Conservation (phyloP, 2,888 invertebrate species). For the Parnassius mnemosyne region DNA sequence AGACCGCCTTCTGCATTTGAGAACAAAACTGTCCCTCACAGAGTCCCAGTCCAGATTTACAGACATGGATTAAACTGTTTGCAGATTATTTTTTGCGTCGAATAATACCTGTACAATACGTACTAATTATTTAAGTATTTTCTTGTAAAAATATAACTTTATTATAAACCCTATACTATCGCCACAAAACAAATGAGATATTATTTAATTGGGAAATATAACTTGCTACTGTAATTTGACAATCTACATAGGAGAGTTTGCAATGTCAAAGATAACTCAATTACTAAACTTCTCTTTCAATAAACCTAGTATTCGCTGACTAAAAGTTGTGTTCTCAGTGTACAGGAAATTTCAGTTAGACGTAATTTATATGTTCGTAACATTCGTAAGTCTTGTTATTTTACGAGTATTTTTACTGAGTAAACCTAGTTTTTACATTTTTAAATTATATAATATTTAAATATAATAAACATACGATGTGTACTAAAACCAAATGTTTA, state of each 20-base stretch:
- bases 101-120: background rate
- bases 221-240: background rate
- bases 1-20: too few relatives aligned
- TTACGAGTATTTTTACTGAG: too few relatives aligned
- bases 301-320: background rate
- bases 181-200: background rate
- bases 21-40: too few relatives aligned
- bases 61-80: too few relatives aligned
- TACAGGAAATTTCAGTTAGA: too few relatives aligned
- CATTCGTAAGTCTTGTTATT: too few relatives aligned
- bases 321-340: background rate
- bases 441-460: too few relatives aligned
- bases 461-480: too few relatives aligned
- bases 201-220: background rate
- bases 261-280: conserved; percentile 9
- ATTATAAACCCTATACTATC: background rate
- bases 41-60: too few relatives aligned
- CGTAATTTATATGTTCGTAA: too few relatives aligned
- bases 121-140: background rate
- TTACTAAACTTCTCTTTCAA: conserved; percentile 8
- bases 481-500: too few relatives aligned
- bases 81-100: background rate
- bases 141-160: background rate
- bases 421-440: too few relatives aligned
- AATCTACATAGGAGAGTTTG: background rate